Evolutionary conservation across 2,797 vertebrate genomes (phyloP).

Genomic region (Rachycentron canadum): DNA sequence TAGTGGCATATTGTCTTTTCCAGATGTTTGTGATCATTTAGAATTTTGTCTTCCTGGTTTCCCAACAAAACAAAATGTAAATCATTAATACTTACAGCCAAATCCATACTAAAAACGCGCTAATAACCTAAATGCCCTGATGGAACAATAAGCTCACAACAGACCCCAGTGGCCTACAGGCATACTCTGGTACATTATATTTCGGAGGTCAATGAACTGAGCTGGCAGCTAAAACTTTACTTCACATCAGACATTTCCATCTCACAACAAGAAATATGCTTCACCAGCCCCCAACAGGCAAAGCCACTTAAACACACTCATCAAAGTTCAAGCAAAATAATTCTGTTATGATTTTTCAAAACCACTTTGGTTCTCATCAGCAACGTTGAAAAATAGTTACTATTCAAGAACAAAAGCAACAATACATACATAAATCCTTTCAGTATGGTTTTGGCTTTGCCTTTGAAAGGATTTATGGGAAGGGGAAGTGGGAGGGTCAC

Average conservation of each 20-base stretch:
- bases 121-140: background rate
- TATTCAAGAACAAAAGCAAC: slow-evolving; percentile 67
- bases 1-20: background rate
- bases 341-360: slow-evolving; percentile 57
- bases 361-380: slow-evolving; percentile 41
- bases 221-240: slow-evolving; percentile 34
- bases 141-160: slow-evolving; percentile 5
- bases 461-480: slow-evolving; percentile 74
- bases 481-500: slow-evolving; percentile 65
- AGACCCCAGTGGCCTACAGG: background rate
- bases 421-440: slow-evolving; percentile 72
- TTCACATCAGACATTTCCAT: slow-evolving; percentile 56
- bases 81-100: slow-evolving; percentile 17
- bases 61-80: slow-evolving; percentile 21
- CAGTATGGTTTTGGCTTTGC: slow-evolving; percentile 64
- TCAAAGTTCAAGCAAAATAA: slow-evolving; percentile 51
- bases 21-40: slow-evolving; percentile 26
- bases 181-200: background rate
- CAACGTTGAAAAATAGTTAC: slow-evolving; percentile 62
- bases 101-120: slow-evolving; percentile 13
- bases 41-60: slow-evolving; percentile 27
- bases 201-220: slow-evolving; percentile 11
- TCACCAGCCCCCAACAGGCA: slow-evolving; percentile 38
- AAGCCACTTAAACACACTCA: slow-evolving; percentile 60
- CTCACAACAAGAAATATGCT: slow-evolving; percentile 43